These are phyloP conservation scores for Cordylochernes scorpioides DNA, from an alignment of 2,888 invertebrate species.

Conservation along the genomic window DNA sequence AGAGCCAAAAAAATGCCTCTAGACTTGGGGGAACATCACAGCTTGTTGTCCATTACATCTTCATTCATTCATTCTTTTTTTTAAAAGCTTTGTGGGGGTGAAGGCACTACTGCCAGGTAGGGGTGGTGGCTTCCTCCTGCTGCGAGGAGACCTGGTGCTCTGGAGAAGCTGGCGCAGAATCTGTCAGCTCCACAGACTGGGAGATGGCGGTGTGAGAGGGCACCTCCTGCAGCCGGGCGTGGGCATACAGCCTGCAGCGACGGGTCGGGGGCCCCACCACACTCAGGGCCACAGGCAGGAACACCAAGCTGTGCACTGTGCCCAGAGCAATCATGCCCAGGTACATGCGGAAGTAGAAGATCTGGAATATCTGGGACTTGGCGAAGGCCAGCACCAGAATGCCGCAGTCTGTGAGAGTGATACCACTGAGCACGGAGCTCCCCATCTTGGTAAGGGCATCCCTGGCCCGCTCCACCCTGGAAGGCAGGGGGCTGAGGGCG, in stretches of 20 bases:
- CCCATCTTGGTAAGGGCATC: slow-evolving; percentile 72
- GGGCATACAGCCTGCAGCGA: not conserved
- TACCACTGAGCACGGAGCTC: slow-evolving; percentile 78
- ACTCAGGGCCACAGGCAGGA: slow-evolving; percentile 84
- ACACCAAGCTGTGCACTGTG: slow-evolving; percentile 84
- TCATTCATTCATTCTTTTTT: too few species aligned
- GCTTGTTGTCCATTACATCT: too few species aligned
- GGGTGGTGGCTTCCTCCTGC: too few species aligned
- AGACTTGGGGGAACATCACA: too few species aligned
- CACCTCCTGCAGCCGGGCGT: too few species aligned
- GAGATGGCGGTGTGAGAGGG: too few species aligned
- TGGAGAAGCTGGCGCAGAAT: too few species aligned
- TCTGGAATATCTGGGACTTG: slow-evolving; percentile 83
- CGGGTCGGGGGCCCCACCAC: slow-evolving; percentile 69
- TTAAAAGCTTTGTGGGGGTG: too few species aligned
- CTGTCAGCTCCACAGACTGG: too few species aligned
- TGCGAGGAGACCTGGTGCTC: too few species aligned
- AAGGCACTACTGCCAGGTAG: too few species aligned
- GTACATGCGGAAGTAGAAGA: slow-evolving; percentile 89
- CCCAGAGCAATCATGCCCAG: slow-evolving; percentile 88
- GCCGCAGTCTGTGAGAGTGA: slow-evolving; percentile 88
- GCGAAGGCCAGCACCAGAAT: slow-evolving; percentile 88
- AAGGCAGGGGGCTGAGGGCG: slow-evolving; percentile 42
- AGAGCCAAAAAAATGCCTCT: too few species aligned
- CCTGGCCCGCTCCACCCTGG: slow-evolving; percentile 45